Evolutionary conservation across 2,888 invertebrate genomes (phyloP), one percentile per base, ranked within the genome.

Genomic region (Hyles lineata): DNA sequence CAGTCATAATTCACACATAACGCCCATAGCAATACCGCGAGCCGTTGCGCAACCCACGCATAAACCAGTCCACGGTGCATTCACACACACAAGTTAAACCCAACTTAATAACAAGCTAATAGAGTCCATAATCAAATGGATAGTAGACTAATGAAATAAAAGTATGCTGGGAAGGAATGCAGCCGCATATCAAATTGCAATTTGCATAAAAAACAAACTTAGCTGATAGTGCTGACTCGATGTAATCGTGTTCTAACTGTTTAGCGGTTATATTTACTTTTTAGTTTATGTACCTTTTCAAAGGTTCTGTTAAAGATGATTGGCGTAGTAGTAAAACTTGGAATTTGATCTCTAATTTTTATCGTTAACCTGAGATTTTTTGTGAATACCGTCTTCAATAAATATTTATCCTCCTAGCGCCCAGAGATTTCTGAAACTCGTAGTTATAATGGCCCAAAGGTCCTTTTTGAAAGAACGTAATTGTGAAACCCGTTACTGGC

Each of bases 151-250:
- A 62, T 62, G 62, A 35, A 50, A 50, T 67, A 67, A 67, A 67
- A 67, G 43, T 62, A 62, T 35, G 62, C 50, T 50, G 67, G 50
- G 50, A 67, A 67, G 43, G 67, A 67, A 67, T 67, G 67, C 67
- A 50, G 67, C 23, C 50, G 62, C 62, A 67, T 67, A 67, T 67
- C 67, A 67, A 67, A 67, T 67, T 67, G 50, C 67, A 50, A 67
- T 67, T 67, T 67, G 50, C 43, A 67, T 67, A 50, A 67, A 62
- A 67, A 67, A 67, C 62, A 62, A 32, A 62, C 35, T 35, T 32
- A 2, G 23, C 17, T 21, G 23, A 17, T 67, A 50, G 50, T 5
- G 50, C 63, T 23, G 67, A 67, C 21, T 62, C 62, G 62, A 15
- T 15, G 23, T 7, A 50, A 50, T 50, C 21, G 43, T 63, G 61